These are phyloP conservation scores for Bos indicus DNA, from an alignment of 2,113 vertebrate genomes.

Conservation along the genomic window DNA sequence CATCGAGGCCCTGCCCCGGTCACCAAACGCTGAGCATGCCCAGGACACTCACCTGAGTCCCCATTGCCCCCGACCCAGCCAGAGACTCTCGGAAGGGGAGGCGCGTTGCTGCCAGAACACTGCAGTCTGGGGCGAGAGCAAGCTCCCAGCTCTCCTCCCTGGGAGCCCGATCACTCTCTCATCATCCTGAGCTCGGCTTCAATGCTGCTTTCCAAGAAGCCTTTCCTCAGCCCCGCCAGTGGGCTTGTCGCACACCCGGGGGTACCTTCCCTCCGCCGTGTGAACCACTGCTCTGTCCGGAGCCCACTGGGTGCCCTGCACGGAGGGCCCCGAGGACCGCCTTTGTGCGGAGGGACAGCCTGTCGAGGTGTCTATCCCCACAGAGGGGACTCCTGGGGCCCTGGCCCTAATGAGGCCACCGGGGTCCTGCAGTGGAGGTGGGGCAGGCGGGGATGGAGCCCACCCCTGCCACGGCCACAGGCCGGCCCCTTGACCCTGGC, in stretches of 20 bases:
- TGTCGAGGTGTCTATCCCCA: accelerated
- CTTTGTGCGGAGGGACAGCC: accelerated
- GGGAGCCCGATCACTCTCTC: accelerated
- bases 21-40: accelerated
- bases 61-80: accelerated
- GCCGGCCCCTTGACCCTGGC: accelerated
- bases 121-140: background rate
- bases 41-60: background rate
- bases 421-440: accelerated
- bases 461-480: accelerated
- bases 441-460: accelerated
- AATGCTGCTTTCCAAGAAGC: background rate
- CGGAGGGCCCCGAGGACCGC: background rate
- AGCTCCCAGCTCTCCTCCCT: background rate
- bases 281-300: accelerated
- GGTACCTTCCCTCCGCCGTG: accelerated
- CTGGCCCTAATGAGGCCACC: accelerated
- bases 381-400: background rate
- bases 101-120: accelerated
- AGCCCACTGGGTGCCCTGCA: accelerated
- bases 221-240: background rate
- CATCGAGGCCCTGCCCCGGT: accelerated
- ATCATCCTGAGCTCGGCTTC: background rate
- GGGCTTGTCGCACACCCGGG: accelerated
- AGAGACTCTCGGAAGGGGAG: accelerated